A percentile compares a stretch with the other conserved stretches of the same genome.
Conservation (phyloP, 2,888 invertebrate species). For the Cryptophagus acutangulus region DNA sequence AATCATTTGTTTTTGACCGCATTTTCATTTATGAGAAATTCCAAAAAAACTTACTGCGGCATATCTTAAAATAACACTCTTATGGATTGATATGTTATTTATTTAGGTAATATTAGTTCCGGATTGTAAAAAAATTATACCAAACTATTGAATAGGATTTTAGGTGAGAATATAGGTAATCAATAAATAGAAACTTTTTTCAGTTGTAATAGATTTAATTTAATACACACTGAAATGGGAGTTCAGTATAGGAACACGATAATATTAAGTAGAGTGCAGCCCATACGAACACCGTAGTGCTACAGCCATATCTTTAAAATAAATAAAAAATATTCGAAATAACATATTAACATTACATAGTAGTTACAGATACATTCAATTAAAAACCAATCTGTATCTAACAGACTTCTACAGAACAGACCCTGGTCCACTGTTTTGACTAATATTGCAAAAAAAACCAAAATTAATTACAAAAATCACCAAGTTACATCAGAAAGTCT, state of each 20-base stretch:
- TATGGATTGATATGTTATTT: too few species aligned
- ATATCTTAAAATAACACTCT: too few species aligned
- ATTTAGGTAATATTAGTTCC: too few species aligned
- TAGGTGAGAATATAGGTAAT: too few species aligned
- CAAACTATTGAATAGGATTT: too few species aligned
- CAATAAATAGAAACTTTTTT: too few species aligned
- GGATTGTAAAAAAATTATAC: too few species aligned
- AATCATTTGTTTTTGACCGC: too few species aligned
- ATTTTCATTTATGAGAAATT: too few species aligned
- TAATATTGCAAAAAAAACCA: constrained; percentile 37
- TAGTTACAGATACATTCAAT: constrained; percentile 42
- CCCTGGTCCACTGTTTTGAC: constrained; percentile 46
- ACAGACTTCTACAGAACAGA: constrained; percentile 26
- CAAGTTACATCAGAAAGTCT: too few species aligned
- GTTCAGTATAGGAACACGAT: constrained; percentile 48
- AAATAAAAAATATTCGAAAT: constrained; percentile 43
- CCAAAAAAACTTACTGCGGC: too few species aligned
- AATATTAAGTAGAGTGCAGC: constrained; percentile 43
- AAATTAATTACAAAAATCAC: background rate
- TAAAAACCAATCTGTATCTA: background rate
- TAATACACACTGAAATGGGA: constrained; percentile 48
- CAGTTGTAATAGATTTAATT: constrained; percentile 44
- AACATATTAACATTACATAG: constrained; percentile 42
- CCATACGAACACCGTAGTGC: constrained; percentile 45
- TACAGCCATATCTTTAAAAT: constrained; percentile 46